These are phyloP conservation scores for Rhabdomys dilectus DNA, from an alignment of 2,113 vertebrate genomes.

Conservation along the genomic window DNA sequence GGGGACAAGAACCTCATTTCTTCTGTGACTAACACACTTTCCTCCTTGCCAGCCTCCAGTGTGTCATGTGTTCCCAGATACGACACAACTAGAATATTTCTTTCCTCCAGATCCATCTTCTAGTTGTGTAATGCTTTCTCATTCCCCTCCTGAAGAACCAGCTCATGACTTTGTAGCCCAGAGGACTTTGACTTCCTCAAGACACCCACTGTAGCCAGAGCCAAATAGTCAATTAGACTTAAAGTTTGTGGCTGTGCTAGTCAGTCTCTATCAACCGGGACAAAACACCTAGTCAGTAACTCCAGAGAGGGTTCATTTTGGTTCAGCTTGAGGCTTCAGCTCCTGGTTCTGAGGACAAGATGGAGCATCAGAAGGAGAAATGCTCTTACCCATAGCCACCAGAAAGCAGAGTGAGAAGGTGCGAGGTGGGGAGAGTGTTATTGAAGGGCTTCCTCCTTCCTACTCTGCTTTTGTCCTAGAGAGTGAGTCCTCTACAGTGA, in stretches of 20 bases:
- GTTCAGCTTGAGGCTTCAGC: background rate
- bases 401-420: background rate
- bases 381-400: background rate
- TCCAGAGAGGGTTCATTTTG: background rate
- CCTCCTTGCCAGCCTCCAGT: background rate
- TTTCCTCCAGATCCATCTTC: background rate
- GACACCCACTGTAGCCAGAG: background rate
- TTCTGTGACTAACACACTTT: fast-evolving
- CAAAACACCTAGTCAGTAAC: background rate
- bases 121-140: background rate
- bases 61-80: background rate
- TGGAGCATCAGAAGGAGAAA: background rate
- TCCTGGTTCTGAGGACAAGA: background rate
- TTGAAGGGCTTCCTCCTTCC: too few species aligned
- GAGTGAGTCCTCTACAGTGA: background rate
- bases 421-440: background rate
- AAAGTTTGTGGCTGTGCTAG: too few species aligned
- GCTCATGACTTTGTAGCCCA: background rate
- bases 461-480: background rate
- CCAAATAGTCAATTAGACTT: too few species aligned
- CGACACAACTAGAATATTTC: background rate
- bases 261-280: background rate
- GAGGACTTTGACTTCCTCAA: background rate
- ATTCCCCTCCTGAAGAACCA: background rate
- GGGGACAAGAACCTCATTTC: background rate